Evolutionary conservation across 35 echinoderm and acorn worm genomes (phyloP).

Genomic region (Acanthaster planci): DNA sequence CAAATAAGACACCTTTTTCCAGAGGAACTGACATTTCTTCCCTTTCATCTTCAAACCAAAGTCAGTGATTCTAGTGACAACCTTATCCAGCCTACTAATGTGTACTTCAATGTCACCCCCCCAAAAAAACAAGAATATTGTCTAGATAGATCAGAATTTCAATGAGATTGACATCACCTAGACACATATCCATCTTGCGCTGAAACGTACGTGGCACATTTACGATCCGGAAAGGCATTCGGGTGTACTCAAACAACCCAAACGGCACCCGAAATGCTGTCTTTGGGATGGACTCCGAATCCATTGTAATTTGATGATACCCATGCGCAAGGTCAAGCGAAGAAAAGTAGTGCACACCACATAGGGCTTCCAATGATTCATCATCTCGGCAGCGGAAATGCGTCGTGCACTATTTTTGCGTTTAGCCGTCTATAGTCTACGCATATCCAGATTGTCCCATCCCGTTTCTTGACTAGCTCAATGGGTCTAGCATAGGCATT

Average conservation of each 20-base stretch:
- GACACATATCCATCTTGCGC: constrained; percentile 32
- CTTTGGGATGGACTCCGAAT: constrained; percentile 32
- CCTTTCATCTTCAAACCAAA: too few species aligned
- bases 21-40: too few species aligned
- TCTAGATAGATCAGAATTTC: constrained; percentile 11
- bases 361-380: constrained; percentile 49
- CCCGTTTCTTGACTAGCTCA: constrained; percentile 49
- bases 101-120: too few species aligned
- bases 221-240: constrained; percentile 46
- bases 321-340: constrained; percentile 61
- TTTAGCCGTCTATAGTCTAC: constrained; percentile 47
- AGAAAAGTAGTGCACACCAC: constrained; percentile 44
- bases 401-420: constrained; percentile 29
- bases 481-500: constrained; percentile 45
- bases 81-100: too few species aligned
- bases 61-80: too few species aligned
- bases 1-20: too few species aligned
- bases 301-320: constrained; percentile 56
- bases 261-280: constrained; percentile 58
- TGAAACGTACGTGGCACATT: constrained; percentile 49
- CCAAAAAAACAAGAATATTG: constrained; percentile 43
- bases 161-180: not conserved
- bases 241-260: constrained; percentile 46
- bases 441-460: constrained; percentile 36
- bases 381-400: constrained; percentile 60